Evolutionary conservation across 1,140 invertebrate species (phyloP), one percentile per base, ranked within the genome.

Genomic region (Diprion similis): DNA sequence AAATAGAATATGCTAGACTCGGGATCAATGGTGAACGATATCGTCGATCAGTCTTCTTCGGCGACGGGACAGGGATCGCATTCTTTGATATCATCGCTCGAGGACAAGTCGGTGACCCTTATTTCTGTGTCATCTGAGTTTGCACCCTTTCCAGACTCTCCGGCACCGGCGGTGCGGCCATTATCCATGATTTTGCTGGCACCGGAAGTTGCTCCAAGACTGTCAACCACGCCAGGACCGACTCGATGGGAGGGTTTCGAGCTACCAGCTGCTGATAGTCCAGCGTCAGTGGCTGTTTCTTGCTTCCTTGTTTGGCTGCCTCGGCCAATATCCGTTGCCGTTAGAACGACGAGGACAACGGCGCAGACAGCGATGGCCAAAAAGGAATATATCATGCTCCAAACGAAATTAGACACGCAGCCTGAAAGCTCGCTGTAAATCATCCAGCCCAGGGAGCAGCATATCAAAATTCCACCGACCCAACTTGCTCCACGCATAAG

Each of bases 371-470:
- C 45, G 46, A 77, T 75, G 3, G 68, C 76, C 13, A 77, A 15
- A 11, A 68, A 13, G 47, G 68, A 66, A 24, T 73, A 73, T 13
- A 72, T 45, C 13, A 75, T 69, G 17, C 69, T 67, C 73, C 73
- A 77, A 13, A 73, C 11, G 66, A 73, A 73, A 66, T 73, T 73
- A 9, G 46, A 13, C 10, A 77, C 45, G 66, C 74, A 77, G 0
- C 10, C 59, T 1, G 37, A 73, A 37, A 77, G 73, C 66, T 77
- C 73, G n/a, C 18, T 72, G 71, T 77, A 77, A 13, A 77, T 37
- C 0, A 77, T 69, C 71, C 70, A 77, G 9, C 66, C 11, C 0
- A 73, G n/a, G 24, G 48, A 15, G 2, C 11, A 59, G 51, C 51
- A 15, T 17, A 59, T 13, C 3, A 59, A 17, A 13, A 8, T 59